Evolutionary conservation across 2,888 invertebrate species (phyloP).

Genomic region (Protodeltote pygarga): DNA sequence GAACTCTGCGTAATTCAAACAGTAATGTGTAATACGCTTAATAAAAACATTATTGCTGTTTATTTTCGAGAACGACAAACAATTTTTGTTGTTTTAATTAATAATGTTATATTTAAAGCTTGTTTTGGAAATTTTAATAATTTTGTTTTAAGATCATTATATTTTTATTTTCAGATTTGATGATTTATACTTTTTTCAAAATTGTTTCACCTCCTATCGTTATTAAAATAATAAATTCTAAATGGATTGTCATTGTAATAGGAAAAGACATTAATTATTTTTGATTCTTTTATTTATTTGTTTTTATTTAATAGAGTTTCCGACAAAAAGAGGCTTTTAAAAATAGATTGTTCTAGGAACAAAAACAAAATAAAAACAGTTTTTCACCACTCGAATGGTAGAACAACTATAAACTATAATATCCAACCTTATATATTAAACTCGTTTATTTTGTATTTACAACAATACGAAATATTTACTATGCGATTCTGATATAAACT

Average conservation of each 20-base stretch:
- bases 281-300: too few relatives aligned
- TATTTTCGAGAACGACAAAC: neutral
- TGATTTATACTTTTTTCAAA: too few relatives aligned
- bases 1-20: constrained; percentile 18
- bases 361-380: constrained; percentile 58
- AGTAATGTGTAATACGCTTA: constrained; percentile 16
- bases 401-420: constrained; percentile 57
- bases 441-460: constrained; percentile 70
- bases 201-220: too few relatives aligned
- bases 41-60: neutral
- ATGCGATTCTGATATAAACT: constrained; percentile 73
- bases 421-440: constrained; percentile 51
- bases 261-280: too few relatives aligned
- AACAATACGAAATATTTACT: constrained; percentile 81
- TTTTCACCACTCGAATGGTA: constrained; percentile 74
- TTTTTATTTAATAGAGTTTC: too few relatives aligned
- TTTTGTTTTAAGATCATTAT: too few relatives aligned
- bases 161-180: too few relatives aligned
- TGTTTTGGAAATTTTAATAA: too few relatives aligned
- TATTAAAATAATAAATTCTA: too few relatives aligned
- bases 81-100: too few relatives aligned
- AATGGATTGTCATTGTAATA: too few relatives aligned
- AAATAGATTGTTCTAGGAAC: constrained; percentile 80
- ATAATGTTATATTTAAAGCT: too few relatives aligned
- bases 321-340: constrained; percentile 37